Evolutionary conservation across 2,797 vertebrate species (phyloP).

Genomic region (Enteromius trimaculatus): DNA sequence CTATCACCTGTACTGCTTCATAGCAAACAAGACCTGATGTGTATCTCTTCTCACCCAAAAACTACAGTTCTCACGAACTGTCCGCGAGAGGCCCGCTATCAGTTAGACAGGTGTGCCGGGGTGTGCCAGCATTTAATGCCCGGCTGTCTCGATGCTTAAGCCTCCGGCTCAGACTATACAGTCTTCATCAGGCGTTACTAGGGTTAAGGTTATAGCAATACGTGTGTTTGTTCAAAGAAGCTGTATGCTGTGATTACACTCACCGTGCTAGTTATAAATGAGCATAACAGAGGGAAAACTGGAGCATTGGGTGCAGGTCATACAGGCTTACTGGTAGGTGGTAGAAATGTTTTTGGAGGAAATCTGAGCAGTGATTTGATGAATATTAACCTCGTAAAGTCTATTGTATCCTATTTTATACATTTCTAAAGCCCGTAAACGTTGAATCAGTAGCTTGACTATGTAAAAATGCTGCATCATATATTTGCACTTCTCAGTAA

Average conservation of each 20-base stretch:
- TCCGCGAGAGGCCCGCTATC: slow-evolving; percentile 21
- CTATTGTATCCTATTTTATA: not conserved
- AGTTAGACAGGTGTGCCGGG: slow-evolving; percentile 49
- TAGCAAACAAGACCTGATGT: slow-evolving; percentile 12
- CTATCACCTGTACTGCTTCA: slow-evolving; percentile 21
- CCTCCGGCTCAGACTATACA: slow-evolving; percentile 40
- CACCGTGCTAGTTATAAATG: not conserved
- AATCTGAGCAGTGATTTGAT: not conserved
- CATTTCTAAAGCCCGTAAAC: not conserved
- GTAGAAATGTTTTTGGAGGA: not conserved
- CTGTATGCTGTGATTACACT: slow-evolving; percentile 1
- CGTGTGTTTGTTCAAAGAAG: slow-evolving; percentile 24
- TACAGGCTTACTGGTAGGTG: slow-evolving; percentile 8
- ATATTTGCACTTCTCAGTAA: not conserved
- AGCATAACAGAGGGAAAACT: not conserved
- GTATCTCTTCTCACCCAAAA: not conserved
- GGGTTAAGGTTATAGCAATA: slow-evolving; percentile 10
- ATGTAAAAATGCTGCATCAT: not conserved
- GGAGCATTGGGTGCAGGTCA: not conserved
- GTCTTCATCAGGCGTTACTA: slow-evolving; percentile 28
- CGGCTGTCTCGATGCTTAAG: slow-evolving; percentile 43
- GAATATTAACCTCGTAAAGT: not conserved
- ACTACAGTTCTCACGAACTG: slow-evolving; percentile 34
- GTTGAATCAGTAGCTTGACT: not conserved
- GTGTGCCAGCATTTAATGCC: slow-evolving; percentile 48